Conservation (phyloP, 1,140 invertebrate species). For the Himalopsyche phryganea region DNA sequence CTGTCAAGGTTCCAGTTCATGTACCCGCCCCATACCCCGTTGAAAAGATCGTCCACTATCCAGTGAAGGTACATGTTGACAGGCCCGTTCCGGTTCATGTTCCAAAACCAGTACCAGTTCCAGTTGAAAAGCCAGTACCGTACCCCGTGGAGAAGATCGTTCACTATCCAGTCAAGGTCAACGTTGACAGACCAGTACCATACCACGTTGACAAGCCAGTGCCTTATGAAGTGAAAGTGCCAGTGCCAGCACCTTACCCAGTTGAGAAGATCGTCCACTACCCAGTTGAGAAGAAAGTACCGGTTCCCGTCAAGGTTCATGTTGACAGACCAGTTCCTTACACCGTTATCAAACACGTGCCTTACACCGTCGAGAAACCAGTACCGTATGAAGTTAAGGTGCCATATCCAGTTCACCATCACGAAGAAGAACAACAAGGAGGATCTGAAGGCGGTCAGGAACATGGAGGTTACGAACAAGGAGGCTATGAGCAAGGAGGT, state of each 20-base stretch:
- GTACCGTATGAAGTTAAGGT: slow-evolving; percentile 56
- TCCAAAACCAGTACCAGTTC: slow-evolving; percentile 56
- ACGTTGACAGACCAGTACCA: slow-evolving; percentile 59
- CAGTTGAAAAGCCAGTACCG: slow-evolving; percentile 59
- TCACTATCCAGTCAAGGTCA: slow-evolving; percentile 59
- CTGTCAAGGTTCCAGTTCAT: slow-evolving; percentile 66
- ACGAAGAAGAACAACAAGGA: slow-evolving; percentile 42
- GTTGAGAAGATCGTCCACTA: slow-evolving; percentile 57
- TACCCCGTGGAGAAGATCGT: slow-evolving; percentile 63
- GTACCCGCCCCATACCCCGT: slow-evolving; percentile 67
- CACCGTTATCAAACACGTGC: slow-evolving; percentile 62
- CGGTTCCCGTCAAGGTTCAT: slow-evolving; percentile 59
- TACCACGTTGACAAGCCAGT: slow-evolving; percentile 58
- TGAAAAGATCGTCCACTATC: slow-evolving; percentile 67
- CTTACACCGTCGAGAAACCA: slow-evolving; percentile 59
- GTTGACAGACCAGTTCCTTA: slow-evolving; percentile 56
- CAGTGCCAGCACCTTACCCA: slow-evolving; percentile 56
- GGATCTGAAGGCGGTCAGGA: slow-evolving; percentile 34
- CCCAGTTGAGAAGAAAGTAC: slow-evolving; percentile 59
- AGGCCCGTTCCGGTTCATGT: slow-evolving; percentile 62
- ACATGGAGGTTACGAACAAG: slow-evolving; percentile 34
- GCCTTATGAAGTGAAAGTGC: slow-evolving; percentile 57
- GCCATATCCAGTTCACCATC: slow-evolving; percentile 52
- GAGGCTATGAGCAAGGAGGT: slow-evolving; percentile 27
- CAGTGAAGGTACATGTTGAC: slow-evolving; percentile 67